These are phyloP conservation scores for Noctilio leporinus DNA, from an alignment of 2,113 vertebrate species.

Conservation along the genomic window DNA sequence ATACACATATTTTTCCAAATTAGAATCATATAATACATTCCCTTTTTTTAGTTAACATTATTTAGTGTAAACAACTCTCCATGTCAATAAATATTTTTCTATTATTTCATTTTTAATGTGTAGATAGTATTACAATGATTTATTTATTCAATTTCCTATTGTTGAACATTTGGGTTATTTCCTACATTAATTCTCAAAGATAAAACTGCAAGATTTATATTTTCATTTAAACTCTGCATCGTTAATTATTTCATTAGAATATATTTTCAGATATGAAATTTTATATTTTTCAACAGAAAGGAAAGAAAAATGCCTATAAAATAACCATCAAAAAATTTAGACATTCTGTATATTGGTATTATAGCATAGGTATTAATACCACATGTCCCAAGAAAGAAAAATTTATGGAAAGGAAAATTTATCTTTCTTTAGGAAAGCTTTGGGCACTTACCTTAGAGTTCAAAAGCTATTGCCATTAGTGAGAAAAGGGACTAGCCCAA, in stretches of 20 bases:
- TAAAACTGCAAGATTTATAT: background rate
- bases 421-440: slow-evolving; percentile 28
- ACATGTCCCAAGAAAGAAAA: background rate
- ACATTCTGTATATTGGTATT: background rate
- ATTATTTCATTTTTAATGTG: slow-evolving; percentile 19
- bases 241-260: slow-evolving; percentile 36
- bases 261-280: slow-evolving; percentile 19
- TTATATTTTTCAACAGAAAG: slow-evolving; percentile 17
- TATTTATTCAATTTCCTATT: slow-evolving; percentile 21
- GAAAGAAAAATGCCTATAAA: background rate
- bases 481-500: slow-evolving; percentile 33
- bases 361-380: background rate
- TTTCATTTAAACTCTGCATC: slow-evolving; percentile 14
- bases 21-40: background rate
- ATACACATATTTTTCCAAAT: slow-evolving; percentile 42
- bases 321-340: background rate
- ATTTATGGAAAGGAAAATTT: background rate
- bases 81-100: slow-evolving; percentile 41
- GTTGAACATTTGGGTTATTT: slow-evolving; percentile 24
- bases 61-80: slow-evolving; percentile 44
- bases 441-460: slow-evolving; percentile 30
- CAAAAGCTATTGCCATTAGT: background rate
- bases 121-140: background rate
- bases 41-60: slow-evolving; percentile 33
- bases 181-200: background rate